Evolutionary conservation across 2,797 vertebrate genomes (phyloP), one percentile per base, ranked within the genome.

Genomic region (Uromys caudimaculatus): DNA sequence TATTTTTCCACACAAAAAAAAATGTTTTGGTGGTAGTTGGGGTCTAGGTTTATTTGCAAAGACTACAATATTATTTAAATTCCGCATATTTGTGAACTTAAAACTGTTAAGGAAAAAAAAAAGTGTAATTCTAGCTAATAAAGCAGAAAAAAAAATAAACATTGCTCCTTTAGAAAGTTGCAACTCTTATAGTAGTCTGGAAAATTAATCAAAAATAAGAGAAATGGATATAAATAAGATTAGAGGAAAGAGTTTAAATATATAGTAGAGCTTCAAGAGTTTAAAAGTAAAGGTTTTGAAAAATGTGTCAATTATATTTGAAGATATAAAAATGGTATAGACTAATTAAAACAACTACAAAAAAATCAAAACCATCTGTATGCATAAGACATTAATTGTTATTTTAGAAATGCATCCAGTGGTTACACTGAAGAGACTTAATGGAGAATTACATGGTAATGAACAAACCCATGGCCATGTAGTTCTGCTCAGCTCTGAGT

Each of bases 21-120:
- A 11, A 54, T 95, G 95, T 54, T 76, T 92, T 85, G 44, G 47
- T 86, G n/a, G 19, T 94, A n/a, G 84, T 73, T 88, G 77, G 78
- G 41, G 58, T 32, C 27, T 50, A 83, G 79, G 52, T 35, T 90
- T 92, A 44, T 84, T 50, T 76, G 35, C 27, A 93, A 87, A 95
- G 41, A 35, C 62, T 93, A 52, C 35, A 69, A 1, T 71, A 67
- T 94, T 91, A 87, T 38, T 76, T 71, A 79, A 93, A 87, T 89
- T 58, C 58, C 90, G 38, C 10, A 52, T 8, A 71, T 84, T 96
- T 94, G 76, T 94, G 27, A 95, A 69, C 41, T 97, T 97, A 82
- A 93, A 94, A 78, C 41, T 75, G 24, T 75, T 60, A 94, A 50
- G 16, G n/a, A 44, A 67, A 41, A 69, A 87, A 88, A 92, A 54